Percentiles rank a stretch among this genome's conserved stretches.
phyloP scores from a whole-genome alignment of 35 echinoderm and acorn worm species.

The Patiria miniata region DNA sequence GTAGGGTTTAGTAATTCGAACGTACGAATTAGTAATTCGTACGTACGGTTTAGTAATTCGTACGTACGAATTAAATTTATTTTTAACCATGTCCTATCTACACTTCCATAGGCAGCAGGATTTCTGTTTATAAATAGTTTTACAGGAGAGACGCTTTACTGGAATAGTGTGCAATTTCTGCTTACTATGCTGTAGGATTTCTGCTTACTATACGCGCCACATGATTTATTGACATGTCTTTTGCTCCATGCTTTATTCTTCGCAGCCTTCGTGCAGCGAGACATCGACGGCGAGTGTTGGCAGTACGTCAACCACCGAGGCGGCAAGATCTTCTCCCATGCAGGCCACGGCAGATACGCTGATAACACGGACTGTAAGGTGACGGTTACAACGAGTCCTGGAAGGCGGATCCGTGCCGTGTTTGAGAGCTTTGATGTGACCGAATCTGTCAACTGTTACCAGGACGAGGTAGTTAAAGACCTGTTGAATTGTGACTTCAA shows the following conservation, averaged over 20 bases:
- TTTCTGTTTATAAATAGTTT: too few species aligned
- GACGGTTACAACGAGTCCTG: conserved; percentile 59
- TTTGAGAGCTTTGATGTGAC: conserved; percentile 84
- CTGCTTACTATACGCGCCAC: too few species aligned
- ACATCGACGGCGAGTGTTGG: conserved; percentile 69
- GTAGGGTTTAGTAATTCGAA: too few species aligned
- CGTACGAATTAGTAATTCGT: too few species aligned
- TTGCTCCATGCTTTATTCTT: background rate
- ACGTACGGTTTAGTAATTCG: too few species aligned
- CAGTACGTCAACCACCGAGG: conserved; percentile 62
- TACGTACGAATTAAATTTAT: too few species aligned
- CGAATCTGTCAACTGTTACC: conserved; percentile 83
- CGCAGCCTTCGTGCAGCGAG: conserved; percentile 62
- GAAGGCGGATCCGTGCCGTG: conserved; percentile 43
- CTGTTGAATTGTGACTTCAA: background rate
- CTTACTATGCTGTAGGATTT: too few species aligned
- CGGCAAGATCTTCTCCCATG: conserved; percentile 79
- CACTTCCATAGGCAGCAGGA: too few species aligned
- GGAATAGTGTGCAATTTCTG: too few species aligned
- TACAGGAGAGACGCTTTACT: too few species aligned
- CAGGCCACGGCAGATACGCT: conserved; percentile 60
- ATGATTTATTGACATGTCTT: too few species aligned
- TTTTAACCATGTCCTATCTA: too few species aligned
- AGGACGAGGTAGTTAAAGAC: conserved; percentile 41
- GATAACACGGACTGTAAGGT: conserved; percentile 90